Base-by-base conservation (phyloP, 1,140 invertebrate species). In the Acromyrmex charruanus region DNA sequence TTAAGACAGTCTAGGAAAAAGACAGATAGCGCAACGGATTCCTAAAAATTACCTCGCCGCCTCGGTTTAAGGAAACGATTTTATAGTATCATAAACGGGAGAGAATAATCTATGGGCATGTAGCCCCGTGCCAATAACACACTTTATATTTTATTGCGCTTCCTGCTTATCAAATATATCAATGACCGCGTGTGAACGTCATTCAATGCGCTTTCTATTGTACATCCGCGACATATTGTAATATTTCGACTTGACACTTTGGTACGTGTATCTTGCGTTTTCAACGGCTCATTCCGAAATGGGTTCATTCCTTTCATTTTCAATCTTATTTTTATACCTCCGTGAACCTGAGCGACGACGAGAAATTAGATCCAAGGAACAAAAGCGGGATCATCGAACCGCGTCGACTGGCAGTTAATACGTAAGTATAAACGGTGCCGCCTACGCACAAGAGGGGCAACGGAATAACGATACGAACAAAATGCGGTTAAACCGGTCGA, bases 401-500 rank as follows among this genome's bases (percentile, higher is more conserved):
- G 39, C 61, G 51, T 86, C 81, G 82, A 21, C 4, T 53, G 49
- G 86, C 49, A 59, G 21, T 3, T 68, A 44, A 35, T 69, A n/a
- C 53, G 61, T 59, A 44, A 14, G 0, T 44, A 59, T 35, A 35
- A 35, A 14, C 35, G n/a, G 31, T 14, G 39, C 39, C 39, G 55
- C 31, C 55, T 35, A 75, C 72, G 65, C 72, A 85, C 12, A 49
- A 14, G 55, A 9, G 53, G 12, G 28, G 44, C 77, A 82, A 74
- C 69, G 69, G 68, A 49, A 82, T 53, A 28, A 69, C 21, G 77
- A 59, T 44, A 61, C 10, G 71, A 88, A 88, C 58, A 86, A 89
- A 92, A 93, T 93, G 90, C 89, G 89, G 93, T 92, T 87, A 85
- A 86, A 88, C 89, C 75, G 87, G 88, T 89, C 55, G 53, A 39